A percentile compares a stretch with the other conserved stretches of the same genome.
Evolutionary conservation across 2,888 invertebrate genomes (phyloP).

Genomic region (Hermaeophaga mercurialis): DNA sequence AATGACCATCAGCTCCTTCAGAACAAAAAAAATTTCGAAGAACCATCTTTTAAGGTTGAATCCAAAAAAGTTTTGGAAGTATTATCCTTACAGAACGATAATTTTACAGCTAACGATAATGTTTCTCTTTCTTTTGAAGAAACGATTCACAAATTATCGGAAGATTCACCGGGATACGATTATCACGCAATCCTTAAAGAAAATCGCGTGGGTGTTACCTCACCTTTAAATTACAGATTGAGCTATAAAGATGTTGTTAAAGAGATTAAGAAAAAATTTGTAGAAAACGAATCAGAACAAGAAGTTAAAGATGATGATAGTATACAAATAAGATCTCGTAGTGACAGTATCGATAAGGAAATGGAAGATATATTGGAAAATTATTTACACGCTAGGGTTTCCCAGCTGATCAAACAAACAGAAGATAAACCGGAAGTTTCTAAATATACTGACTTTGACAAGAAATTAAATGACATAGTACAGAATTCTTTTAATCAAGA

Average conservation of each 20-base stretch:
- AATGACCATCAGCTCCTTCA: too few species aligned
- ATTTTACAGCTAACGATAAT: too few species aligned
- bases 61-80: too few species aligned
- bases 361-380: constrained; percentile 41
- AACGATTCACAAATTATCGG: too few species aligned
- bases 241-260: constrained; percentile 43
- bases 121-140: too few species aligned
- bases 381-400: constrained; percentile 39
- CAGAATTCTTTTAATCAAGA: neutral
- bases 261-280: constrained; percentile 41
- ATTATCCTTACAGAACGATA: too few species aligned
- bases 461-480: neutral
- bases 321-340: constrained; percentile 1
- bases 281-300: constrained; percentile 1
- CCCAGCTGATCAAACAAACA: constrained; percentile 36
- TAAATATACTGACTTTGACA: neutral
- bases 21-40: too few species aligned
- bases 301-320: constrained; percentile 15
- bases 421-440: constrained; percentile 17
- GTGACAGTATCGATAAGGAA: constrained; percentile 36
- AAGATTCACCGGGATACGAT: constrained; percentile 21
- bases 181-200: constrained; percentile 37
- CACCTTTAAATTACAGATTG: constrained; percentile 37
- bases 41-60: too few species aligned
- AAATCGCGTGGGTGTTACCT: constrained; percentile 41